Percentiles rank a stretch among this genome's conserved stretches.
These are phyloP conservation scores for Paramormyrops kingsleyae DNA, from an alignment of 2,113 vertebrate genomes.

Conservation along the genomic window DNA sequence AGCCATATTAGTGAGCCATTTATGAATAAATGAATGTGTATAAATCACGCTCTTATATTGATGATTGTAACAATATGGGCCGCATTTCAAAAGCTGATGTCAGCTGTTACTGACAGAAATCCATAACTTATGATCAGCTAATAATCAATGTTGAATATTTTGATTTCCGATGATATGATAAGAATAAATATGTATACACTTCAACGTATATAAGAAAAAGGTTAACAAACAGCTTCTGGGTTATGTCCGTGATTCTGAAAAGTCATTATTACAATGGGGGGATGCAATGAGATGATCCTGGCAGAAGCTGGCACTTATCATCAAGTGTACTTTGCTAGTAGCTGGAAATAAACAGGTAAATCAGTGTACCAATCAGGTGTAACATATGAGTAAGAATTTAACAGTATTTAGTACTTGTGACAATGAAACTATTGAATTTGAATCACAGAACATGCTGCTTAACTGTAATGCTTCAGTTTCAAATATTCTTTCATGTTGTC, in stretches of 20 bases:
- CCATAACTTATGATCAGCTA: background rate
- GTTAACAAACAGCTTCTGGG: background rate
- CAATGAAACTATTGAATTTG: background rate
- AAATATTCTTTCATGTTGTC: background rate
- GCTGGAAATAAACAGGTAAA: background rate
- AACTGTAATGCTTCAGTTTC: background rate
- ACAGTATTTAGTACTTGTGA: background rate
- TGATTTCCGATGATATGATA: background rate
- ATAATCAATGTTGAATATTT: background rate
- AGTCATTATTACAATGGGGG: background rate
- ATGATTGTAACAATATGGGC: background rate
- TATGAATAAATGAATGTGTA: background rate
- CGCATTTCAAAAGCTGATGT: background rate
- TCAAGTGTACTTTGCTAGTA: background rate
- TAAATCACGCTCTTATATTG: background rate
- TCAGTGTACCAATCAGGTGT: background rate
- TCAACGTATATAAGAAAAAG: background rate
- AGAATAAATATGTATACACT: background rate
- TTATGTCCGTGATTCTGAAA: background rate
- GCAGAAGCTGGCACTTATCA: background rate
- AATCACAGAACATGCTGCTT: background rate
- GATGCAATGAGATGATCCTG: background rate
- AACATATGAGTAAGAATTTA: background rate
- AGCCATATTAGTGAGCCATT: background rate
- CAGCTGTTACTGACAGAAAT: background rate